Evolutionary conservation across 2,888 invertebrate genomes (phyloP).

Genomic region (Heliconius aoede): DNA sequence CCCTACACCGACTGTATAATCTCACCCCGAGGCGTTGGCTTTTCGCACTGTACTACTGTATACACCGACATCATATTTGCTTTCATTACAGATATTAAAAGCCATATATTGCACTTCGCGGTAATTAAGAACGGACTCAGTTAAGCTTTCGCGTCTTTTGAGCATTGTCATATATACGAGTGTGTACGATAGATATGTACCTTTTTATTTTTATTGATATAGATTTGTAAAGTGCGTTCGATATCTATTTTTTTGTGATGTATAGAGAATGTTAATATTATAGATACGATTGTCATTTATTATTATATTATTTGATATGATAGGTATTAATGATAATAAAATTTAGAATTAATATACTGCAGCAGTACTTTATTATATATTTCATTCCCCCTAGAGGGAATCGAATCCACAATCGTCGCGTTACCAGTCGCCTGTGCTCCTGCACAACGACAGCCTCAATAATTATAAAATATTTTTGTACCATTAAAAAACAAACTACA

Average conservation of each 20-base stretch:
- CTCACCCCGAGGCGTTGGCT: conserved; percentile 51
- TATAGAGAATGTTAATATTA: too few relatives aligned
- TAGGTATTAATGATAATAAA: too few relatives aligned
- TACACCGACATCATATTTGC: conserved; percentile 73
- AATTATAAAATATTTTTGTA: background rate
- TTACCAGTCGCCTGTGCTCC: too few relatives aligned
- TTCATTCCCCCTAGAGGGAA: too few relatives aligned
- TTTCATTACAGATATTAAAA: conserved; percentile 82
- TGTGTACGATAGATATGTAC: background rate
- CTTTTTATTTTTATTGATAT: background rate
- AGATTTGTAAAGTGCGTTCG: too few relatives aligned
- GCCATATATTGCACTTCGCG: conserved; percentile 63
- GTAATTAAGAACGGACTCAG: conserved; percentile 58
- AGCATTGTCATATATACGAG: conserved; percentile 27
- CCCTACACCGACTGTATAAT: background rate
- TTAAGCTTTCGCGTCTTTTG: conserved; percentile 28
- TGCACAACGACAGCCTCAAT: too few relatives aligned
- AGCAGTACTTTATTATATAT: too few relatives aligned
- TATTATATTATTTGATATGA: too few relatives aligned
- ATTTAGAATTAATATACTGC: too few relatives aligned
- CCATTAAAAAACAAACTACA: background rate
- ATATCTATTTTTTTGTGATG: too few relatives aligned
- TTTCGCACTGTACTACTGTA: conserved; percentile 52
- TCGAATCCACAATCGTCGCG: too few relatives aligned
- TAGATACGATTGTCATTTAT: too few relatives aligned